phyloP scores from a whole-genome alignment of 2,888 invertebrate genomes.

The Archaeoteleia sp. region DNA sequence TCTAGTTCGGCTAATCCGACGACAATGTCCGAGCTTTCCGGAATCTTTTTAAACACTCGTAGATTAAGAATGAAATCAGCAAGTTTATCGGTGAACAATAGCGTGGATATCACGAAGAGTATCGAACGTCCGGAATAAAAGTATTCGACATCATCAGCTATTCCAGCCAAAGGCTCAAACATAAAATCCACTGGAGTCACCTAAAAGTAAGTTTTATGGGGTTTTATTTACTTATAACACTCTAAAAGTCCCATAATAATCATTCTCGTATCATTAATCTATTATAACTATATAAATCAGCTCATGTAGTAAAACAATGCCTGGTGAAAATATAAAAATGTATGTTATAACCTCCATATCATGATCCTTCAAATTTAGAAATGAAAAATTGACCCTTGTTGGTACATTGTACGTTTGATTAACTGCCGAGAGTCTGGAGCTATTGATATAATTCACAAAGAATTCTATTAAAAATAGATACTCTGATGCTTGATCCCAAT shows the following conservation, averaged over 20 bases:
- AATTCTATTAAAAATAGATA: slow-evolving; percentile 80
- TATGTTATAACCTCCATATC: slow-evolving; percentile 47
- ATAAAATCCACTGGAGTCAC: slow-evolving; percentile 65
- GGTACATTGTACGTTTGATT: slow-evolving; percentile 70
- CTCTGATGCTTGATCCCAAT: slow-evolving; percentile 54
- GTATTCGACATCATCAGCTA: slow-evolving; percentile 61
- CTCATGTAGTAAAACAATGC: too few species aligned
- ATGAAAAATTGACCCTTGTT: slow-evolving; percentile 79
- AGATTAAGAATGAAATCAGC: slow-evolving; percentile 77
- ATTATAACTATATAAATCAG: too few species aligned
- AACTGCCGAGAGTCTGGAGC: slow-evolving; percentile 63
- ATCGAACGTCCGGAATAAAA: slow-evolving; percentile 81
- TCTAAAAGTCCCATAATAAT: too few species aligned
- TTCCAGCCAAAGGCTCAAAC: slow-evolving; percentile 69
- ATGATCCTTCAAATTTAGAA: slow-evolving; percentile 79
- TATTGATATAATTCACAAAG: slow-evolving; percentile 77
- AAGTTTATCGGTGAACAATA: slow-evolving; percentile 75
- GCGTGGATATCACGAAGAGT: slow-evolving; percentile 79
- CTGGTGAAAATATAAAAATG: neutral
- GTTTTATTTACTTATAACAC: too few species aligned
- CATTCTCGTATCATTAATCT: too few species aligned
- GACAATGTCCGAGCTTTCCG: slow-evolving; percentile 78
- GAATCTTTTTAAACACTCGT: slow-evolving; percentile 78
- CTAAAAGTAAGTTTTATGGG: slow-evolving; percentile 13
- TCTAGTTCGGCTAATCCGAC: slow-evolving; percentile 79